These are phyloP conservation scores for Sylvietta virens DNA, from an alignment of 2,113 vertebrate genomes.

Conservation along the genomic window DNA sequence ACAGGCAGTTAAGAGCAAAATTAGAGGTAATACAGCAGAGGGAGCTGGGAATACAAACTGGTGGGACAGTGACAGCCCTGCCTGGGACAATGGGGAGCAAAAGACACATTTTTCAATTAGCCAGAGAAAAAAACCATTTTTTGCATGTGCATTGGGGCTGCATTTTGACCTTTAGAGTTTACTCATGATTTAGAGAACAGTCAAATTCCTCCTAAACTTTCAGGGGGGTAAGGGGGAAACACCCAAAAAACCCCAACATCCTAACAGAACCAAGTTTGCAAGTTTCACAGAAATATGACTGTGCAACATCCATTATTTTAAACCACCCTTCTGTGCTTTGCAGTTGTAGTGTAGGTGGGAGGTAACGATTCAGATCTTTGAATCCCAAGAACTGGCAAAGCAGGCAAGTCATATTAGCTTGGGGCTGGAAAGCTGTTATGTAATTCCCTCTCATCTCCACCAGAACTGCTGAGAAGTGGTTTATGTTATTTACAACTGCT, in stretches of 20 bases:
- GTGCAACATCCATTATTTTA: neutral
- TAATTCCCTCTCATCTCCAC: neutral
- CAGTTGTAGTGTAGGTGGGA: neutral
- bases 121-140: neutral
- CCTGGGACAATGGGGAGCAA: neutral
- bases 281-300: neutral
- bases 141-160: neutral
- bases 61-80: neutral
- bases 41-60: neutral
- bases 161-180: neutral
- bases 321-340: neutral
- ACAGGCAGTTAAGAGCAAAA: neutral
- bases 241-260: neutral
- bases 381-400: neutral
- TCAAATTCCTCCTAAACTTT: neutral
- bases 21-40: neutral
- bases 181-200: neutral
- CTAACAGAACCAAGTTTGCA: neutral
- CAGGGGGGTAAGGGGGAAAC: accelerated
- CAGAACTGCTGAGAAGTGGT: neutral
- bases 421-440: neutral
- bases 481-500: neutral
- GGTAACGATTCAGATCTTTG: neutral
- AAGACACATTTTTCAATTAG: neutral
- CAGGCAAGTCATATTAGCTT: neutral